A percentile compares a stretch with the other conserved stretches of the same genome.
Evolutionary conservation across 2,113 vertebrate genomes (phyloP).

Genomic region (Agapornis roseicollis): DNA sequence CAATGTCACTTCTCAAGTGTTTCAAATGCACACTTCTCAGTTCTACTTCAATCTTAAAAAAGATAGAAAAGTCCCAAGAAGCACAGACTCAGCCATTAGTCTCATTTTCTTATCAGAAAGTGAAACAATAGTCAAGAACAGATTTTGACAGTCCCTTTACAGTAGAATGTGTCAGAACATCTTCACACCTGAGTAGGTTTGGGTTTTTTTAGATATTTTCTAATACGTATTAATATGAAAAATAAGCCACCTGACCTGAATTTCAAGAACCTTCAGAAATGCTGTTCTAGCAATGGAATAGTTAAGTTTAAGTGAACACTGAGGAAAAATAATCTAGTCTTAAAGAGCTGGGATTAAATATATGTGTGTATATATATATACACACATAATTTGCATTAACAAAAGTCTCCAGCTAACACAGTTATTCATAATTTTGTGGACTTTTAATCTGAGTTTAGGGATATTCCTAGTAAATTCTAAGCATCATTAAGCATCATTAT

Average conservation of each 20-base stretch:
- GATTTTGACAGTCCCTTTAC: conserved; percentile 8
- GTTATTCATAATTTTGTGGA: neutral
- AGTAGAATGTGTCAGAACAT: neutral
- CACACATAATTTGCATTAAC: neutral
- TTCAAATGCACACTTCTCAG: neutral
- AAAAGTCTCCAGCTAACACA: neutral
- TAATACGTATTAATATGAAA: neutral
- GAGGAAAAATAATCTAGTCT: neutral
- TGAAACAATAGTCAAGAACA: conserved; percentile 12
- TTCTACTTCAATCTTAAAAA: neutral
- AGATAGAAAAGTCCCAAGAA: neutral
- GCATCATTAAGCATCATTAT: neutral
- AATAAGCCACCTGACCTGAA: conserved; percentile 21
- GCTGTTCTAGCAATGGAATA: conserved; percentile 37
- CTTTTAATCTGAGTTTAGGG: neutral
- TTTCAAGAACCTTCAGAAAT: conserved; percentile 47
- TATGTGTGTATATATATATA: too few relatives aligned
- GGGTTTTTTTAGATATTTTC: neutral
- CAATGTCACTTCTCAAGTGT: neutral
- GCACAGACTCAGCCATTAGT: neutral
- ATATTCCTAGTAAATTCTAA: neutral
- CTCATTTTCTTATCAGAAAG: conserved; percentile 33
- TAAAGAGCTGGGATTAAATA: neutral
- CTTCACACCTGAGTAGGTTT: neutral
- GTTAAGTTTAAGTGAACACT: conserved; percentile 15